phyloP scores from a whole-genome alignment of 2,113 vertebrate species.

The Ailuropoda melanoleuca region DNA sequence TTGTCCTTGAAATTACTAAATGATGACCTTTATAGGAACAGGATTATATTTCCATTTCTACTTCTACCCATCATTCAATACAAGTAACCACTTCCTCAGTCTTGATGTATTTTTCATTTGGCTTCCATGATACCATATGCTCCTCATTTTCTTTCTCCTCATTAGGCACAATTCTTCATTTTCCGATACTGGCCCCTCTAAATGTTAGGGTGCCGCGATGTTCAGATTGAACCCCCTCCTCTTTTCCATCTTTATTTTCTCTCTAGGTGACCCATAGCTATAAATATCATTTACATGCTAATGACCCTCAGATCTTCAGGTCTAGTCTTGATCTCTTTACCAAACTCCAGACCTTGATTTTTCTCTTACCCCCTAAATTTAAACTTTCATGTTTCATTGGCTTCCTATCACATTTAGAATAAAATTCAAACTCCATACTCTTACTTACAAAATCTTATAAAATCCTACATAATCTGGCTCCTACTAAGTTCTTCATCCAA shows the following conservation, averaged over 20 bases:
- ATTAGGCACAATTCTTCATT: background rate
- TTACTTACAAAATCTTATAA: background rate
- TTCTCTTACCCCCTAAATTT: background rate
- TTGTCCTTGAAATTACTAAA: background rate
- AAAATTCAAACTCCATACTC: background rate
- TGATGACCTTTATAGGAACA: background rate
- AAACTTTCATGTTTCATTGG: background rate
- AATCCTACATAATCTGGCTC: background rate
- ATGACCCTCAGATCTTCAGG: conserved; percentile 1
- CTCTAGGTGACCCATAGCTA: background rate
- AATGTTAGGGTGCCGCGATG: background rate
- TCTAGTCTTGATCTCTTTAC: background rate
- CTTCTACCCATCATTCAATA: background rate
- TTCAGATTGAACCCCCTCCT: background rate
- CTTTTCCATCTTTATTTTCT: background rate
- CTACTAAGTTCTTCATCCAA: background rate
- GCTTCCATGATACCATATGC: background rate
- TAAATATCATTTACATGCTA: background rate
- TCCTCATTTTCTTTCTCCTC: background rate
- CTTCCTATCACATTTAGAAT: conserved; percentile 15
- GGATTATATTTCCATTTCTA: background rate
- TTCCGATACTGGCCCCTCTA: background rate
- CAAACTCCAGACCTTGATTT: background rate
- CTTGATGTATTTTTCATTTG: background rate
- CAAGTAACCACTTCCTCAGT: background rate